These are phyloP conservation scores for Blastobasis lacticolella DNA, from an alignment of 2,888 invertebrate genomes.

Conservation along the genomic window DNA sequence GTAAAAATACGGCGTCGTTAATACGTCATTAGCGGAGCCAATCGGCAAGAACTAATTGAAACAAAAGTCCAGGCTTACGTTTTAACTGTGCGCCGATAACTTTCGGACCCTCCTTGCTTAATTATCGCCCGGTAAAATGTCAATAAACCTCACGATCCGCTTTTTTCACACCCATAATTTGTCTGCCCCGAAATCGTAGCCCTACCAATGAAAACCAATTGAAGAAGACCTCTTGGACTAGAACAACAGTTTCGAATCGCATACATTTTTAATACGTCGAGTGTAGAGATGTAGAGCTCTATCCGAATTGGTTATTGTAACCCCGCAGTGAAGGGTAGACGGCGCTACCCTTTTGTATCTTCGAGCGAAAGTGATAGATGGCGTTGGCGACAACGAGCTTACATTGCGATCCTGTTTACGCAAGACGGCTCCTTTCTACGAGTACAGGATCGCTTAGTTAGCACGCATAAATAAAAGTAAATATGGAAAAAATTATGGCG, in stretches of 20 bases:
- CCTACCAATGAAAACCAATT: conserved; percentile 27
- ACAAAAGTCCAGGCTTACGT: conserved; percentile 49
- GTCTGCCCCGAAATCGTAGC: conserved; percentile 65
- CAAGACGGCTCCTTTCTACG: no score
- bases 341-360: conserved; percentile 28
- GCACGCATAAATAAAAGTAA: no score
- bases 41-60: conserved; percentile 41
- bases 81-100: conserved; percentile 57
- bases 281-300: conserved; percentile 20
- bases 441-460: no score
- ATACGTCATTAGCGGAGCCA: conserved; percentile 28
- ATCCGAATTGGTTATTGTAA: conserved; percentile 32
- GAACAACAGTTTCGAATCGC: neutral
- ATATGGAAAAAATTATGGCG: no score
- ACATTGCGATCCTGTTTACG: no score
- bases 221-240: conserved; percentile 15
- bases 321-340: conserved; percentile 59
- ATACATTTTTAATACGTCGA: neutral
- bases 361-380: conserved; percentile 36
- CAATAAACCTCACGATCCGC: conserved; percentile 65
- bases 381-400: conserved; percentile 23
- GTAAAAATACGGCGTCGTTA: conserved; percentile 25
- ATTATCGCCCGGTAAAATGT: conserved; percentile 65
- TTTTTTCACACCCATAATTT: conserved; percentile 64
- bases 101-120: conserved; percentile 51